Evolutionary conservation across 2,113 vertebrate species (phyloP), one percentile per base, ranked within the genome.

Genomic region (Stictonetta naevosa): DNA sequence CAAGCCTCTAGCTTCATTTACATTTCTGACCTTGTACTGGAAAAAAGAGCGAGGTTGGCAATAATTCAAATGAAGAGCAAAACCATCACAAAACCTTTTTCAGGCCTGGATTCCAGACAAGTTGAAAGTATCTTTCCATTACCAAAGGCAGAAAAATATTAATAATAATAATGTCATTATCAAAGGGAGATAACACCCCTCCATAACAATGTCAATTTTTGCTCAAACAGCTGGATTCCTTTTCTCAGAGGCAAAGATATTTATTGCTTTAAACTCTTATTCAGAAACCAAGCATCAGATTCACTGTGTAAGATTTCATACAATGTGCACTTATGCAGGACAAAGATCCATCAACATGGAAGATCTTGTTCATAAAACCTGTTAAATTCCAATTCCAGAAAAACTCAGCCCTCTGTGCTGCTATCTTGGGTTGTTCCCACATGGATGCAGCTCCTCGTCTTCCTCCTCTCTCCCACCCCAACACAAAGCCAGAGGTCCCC

Each of bases 401-500:
- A 75, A 52, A 21, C 33, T 48, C 22, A 19, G 10, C 12, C 16
- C 46, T 33, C 73, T 36, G n/a, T 42, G 38, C 13, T 67, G 44
- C 38, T 21, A 34, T 3, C 52, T 50, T 67, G 11, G 7, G 29
- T 40, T 50, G 29, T 42, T 74, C 48, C 55, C 53, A 44, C 6
- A 38, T 0, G 11, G 64, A 15, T 52, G 28, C 67, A 60, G 53
- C 13, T 48, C 8, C 33, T n/a, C 8, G 8, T 58, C 34, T 14
- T 40, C 8, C 7, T 52, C 42, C 53, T 64, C 23, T 75, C 42
- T n/a, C 23, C 52, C 2, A 0, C 19, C 48, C 31, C 3, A 0
- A 33, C 46, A 22, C 6, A 55, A 66, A 28, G 28, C 13, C 46
- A 74, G 55, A 40, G 53, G 25, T 50, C 8, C 46, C 38, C 40